Conservation (phyloP, 2,888 invertebrate species). For the Stenolophus ochropezus region DNA sequence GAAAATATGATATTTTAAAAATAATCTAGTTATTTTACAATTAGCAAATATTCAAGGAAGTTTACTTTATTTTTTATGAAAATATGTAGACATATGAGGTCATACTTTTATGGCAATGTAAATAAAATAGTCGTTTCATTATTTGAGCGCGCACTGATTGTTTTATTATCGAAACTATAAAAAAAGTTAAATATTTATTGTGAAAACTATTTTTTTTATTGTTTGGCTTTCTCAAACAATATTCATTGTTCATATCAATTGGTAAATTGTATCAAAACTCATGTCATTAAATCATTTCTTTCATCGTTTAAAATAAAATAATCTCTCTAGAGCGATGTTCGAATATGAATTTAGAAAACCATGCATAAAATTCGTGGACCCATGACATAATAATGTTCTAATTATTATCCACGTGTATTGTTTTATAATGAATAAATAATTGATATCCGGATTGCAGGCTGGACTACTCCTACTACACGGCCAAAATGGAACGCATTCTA, state of each 20-base stretch:
- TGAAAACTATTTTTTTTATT: too few species aligned
- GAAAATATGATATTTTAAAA: not conserved
- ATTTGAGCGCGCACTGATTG: too few species aligned
- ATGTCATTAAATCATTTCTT: too few species aligned
- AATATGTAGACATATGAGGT: not conserved
- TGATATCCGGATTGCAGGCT: slow-evolving; percentile 33
- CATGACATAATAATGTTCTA: not conserved
- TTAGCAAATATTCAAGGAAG: not conserved
- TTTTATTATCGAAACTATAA: not conserved
- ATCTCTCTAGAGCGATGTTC: too few species aligned
- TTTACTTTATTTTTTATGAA: not conserved
- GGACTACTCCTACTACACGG: slow-evolving; percentile 50
- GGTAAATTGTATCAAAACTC: too few species aligned
- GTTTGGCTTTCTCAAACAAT: too few species aligned
- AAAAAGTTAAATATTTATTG: too few species aligned
- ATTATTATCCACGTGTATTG: not conserved
- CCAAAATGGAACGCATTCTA: slow-evolving; percentile 49
- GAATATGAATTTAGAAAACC: too few species aligned
- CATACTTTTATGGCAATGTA: not conserved
- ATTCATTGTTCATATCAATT: too few species aligned
- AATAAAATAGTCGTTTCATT: too few species aligned
- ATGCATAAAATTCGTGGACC: too few species aligned
- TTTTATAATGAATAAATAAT: not conserved
- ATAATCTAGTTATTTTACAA: not conserved
- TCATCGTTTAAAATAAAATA: too few species aligned